These are phyloP conservation scores for Panthera tigris DNA, from an alignment of 2,113 vertebrate genomes.

Conservation along the genomic window DNA sequence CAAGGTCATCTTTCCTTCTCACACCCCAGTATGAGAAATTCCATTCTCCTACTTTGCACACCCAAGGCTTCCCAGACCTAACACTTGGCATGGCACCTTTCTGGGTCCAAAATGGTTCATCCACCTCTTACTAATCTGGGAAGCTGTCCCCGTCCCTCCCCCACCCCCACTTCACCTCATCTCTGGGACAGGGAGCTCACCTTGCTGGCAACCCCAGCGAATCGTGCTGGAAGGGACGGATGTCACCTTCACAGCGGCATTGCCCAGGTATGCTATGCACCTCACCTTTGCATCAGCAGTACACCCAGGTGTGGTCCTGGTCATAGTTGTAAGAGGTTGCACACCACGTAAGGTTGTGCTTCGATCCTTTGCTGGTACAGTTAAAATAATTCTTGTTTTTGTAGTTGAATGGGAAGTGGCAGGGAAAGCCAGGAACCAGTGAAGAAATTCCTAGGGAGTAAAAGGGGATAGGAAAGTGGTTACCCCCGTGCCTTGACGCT, in stretches of 20 bases:
- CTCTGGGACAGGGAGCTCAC: neutral
- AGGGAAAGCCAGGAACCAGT: neutral
- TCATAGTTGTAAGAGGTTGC: constrained; percentile 57
- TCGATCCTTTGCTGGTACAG: constrained; percentile 35
- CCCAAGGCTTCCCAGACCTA: neutral
- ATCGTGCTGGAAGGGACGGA: neutral
- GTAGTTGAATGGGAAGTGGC: constrained; percentile 57
- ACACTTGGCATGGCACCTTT: neutral
- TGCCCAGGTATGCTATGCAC: neutral
- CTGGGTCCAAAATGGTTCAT: neutral
- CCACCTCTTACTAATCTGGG: neutral
- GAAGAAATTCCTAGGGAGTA: constrained; percentile 33
- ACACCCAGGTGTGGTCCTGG: constrained; percentile 55
- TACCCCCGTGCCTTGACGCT: accelerated
- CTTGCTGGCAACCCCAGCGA: neutral
- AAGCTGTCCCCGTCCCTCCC: neutral
- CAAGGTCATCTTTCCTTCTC: neutral
- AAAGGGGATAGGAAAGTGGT: neutral
- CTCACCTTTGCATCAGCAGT: constrained; percentile 13
- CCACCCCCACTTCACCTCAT: too few species aligned
- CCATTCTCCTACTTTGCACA: neutral
- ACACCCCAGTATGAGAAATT: neutral
- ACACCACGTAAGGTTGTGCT: constrained; percentile 5
- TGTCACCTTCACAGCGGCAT: accelerated
- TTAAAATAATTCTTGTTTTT: constrained; percentile 68